phyloP scores from a whole-genome alignment of 2,888 invertebrate species.

The Cheilosia variabilis region DNA sequence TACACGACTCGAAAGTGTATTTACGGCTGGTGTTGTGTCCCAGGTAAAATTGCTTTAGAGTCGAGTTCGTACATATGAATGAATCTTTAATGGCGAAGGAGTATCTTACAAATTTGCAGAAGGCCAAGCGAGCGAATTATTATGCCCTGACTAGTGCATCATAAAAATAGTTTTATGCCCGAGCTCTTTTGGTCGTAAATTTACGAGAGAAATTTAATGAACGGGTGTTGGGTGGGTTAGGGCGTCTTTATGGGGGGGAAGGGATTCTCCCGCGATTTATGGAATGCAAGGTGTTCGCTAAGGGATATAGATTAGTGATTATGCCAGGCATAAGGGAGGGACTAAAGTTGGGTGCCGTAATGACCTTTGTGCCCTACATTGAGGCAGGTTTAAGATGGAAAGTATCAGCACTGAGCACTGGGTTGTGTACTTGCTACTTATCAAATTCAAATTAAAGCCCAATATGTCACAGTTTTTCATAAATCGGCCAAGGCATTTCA shows the following conservation, averaged over 20 bases:
- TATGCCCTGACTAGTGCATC: conserved; percentile 48
- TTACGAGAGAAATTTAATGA: conserved; percentile 45
- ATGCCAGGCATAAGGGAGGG: too few species aligned
- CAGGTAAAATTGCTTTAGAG: conserved; percentile 15
- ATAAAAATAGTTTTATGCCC: conserved; percentile 64
- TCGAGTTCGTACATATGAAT: conserved; percentile 14
- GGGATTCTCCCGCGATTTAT: conserved; percentile 28
- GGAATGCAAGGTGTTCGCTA: conserved; percentile 22
- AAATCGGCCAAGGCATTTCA: too few species aligned
- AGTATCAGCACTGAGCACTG: too few species aligned
- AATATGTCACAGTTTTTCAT: too few species aligned
- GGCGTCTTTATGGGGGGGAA: conserved; percentile 32
- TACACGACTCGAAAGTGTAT: too few species aligned
- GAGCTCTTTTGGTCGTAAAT: conserved; percentile 34
- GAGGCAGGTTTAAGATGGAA: too few species aligned
- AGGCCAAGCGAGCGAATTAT: conserved; percentile 54
- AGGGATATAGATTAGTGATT: too few species aligned
- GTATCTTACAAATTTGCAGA: conserved; percentile 42
- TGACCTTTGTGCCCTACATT: too few species aligned
- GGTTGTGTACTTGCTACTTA: too few species aligned
- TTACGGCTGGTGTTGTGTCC: not conserved
- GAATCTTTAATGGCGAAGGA: conserved; percentile 58
- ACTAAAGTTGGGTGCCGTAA: too few species aligned
- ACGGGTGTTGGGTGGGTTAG: conserved; percentile 44
- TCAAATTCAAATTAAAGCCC: too few species aligned